A percentile compares a stretch with the other conserved stretches of the same genome.
phyloP scores from a whole-genome alignment of 1,140 invertebrate species.

The Calephelis nemesis region DNA sequence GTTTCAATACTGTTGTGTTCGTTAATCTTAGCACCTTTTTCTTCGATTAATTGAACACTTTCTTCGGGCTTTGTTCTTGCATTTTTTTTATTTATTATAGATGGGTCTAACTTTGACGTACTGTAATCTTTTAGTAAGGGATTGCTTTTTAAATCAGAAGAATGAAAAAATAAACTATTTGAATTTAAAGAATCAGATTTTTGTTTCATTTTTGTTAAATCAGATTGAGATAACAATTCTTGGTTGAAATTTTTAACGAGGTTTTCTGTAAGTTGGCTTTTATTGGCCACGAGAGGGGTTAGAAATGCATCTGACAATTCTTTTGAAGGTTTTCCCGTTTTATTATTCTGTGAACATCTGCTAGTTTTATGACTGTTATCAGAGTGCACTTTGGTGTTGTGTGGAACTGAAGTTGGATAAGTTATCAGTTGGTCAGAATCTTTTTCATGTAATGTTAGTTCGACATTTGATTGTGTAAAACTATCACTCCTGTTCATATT shows the following conservation, averaged over 20 bases:
- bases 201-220: neutral
- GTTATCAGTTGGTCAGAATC: constrained; percentile 49
- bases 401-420: constrained; percentile 41
- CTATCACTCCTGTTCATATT: neutral
- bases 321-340: constrained; percentile 33
- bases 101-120: neutral
- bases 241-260: constrained; percentile 39
- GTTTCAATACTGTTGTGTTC: neutral
- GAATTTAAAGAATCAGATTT: neutral
- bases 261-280: constrained; percentile 24
- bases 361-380: constrained; percentile 30
- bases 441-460: constrained; percentile 29
- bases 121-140: neutral
- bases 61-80: neutral
- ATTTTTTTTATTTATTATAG: neutral
- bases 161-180: neutral
- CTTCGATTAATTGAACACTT: neutral
- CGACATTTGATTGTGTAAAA: neutral
- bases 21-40: neutral
- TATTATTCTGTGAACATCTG: constrained; percentile 32
- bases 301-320: constrained; percentile 10
- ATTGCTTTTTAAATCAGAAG: neutral
- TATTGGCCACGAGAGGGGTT: too few species aligned
- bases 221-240: constrained; percentile 26
- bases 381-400: constrained; percentile 20